phyloP scores from a whole-genome alignment of 2,888 invertebrate species.

The Plebejus argus region DNA sequence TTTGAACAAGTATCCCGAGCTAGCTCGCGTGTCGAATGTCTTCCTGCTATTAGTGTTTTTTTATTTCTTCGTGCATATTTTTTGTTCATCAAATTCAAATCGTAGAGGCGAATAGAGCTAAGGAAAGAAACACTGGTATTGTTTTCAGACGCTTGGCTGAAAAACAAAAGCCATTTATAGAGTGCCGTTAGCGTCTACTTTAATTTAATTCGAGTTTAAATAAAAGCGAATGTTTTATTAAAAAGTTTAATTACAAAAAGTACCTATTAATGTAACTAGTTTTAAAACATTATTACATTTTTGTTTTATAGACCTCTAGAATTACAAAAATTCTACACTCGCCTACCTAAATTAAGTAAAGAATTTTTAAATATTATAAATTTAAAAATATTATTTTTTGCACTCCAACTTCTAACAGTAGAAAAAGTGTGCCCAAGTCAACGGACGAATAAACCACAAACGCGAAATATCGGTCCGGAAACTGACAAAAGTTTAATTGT shows the following conservation, averaged over 20 bases:
- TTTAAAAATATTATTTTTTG: background rate
- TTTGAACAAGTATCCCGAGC: conserved; percentile 46
- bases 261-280: background rate
- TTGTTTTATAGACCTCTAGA: background rate
- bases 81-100: conserved; percentile 44
- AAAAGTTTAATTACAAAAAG: background rate
- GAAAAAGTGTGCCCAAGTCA: background rate
- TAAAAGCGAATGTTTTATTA: background rate
- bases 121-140: conserved; percentile 33
- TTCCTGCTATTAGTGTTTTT: conserved; percentile 48
- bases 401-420: background rate
- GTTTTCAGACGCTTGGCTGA: background rate
- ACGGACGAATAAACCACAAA: background rate
- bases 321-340: background rate
- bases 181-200: conserved; percentile 14
- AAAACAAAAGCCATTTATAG: conserved; percentile 4
- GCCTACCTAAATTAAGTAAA: background rate
- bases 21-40: conserved; percentile 51
- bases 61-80: conserved; percentile 43
- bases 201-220: conserved; percentile 9
- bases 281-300: background rate
- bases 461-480: conserved; percentile 29
- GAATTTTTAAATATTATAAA: background rate
- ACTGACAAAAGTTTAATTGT: conserved; percentile 28
- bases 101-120: conserved; percentile 37